Evolutionary conservation across 2,797 vertebrate species (phyloP).

Genomic region (Scleropages formosus): DNA sequence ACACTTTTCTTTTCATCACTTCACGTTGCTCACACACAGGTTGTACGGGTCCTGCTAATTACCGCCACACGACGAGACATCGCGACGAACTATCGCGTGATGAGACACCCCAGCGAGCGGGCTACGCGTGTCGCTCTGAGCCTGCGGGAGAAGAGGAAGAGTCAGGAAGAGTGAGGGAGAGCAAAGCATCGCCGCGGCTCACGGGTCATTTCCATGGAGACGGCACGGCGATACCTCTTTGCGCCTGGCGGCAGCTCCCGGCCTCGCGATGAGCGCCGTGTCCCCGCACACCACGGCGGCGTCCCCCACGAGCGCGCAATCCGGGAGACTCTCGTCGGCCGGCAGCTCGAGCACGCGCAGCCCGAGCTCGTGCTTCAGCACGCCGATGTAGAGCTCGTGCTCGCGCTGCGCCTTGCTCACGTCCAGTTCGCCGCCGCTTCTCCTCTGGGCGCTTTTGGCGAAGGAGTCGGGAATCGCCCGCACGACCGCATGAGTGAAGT

Average conservation of each 20-base stretch:
- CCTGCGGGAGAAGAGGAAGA: too few relatives aligned
- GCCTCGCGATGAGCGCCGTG: conserved; percentile 87
- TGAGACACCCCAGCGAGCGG: too few relatives aligned
- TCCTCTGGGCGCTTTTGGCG: conserved; percentile 73
- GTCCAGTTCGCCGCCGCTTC: conserved; percentile 69
- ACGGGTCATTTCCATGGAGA: not conserved
- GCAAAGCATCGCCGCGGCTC: not conserved
- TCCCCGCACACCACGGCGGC: conserved; percentile 88
- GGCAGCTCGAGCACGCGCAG: conserved; percentile 86
- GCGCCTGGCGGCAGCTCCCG: conserved; percentile 82
- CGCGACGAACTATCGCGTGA: too few relatives aligned
- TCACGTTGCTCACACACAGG: too few relatives aligned
- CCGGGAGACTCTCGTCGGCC: conserved; percentile 84
- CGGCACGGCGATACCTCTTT: conserved; percentile 73
- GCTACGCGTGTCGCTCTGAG: too few relatives aligned
- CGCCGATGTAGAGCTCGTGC: conserved; percentile 75
- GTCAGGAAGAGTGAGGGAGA: too few relatives aligned
- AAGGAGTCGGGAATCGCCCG: conserved; percentile 79
- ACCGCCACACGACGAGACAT: too few relatives aligned
- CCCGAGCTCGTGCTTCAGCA: conserved; percentile 79
- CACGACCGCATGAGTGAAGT: conserved; percentile 86
- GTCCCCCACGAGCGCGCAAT: conserved; percentile 95
- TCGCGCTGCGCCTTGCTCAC: conserved; percentile 70
- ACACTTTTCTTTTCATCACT: too few relatives aligned
- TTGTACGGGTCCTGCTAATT: too few relatives aligned